Evolutionary conservation across 2,113 vertebrate genomes (phyloP), one percentile per base, ranked within the genome.

Genomic region (Phrynocephalus versicolor): DNA sequence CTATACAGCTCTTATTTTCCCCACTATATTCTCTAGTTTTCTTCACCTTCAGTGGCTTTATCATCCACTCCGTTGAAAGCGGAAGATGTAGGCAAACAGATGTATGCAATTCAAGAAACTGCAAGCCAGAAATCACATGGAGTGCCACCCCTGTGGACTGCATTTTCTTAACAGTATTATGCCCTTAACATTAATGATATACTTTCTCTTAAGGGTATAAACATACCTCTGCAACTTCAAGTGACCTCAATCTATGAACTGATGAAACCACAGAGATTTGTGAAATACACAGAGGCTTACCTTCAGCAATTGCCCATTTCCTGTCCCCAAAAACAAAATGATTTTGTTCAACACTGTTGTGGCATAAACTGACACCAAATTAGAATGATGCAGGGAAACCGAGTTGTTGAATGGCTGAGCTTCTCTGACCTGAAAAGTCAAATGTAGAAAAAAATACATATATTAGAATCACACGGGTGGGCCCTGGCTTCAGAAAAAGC

Each of bases 291-390:
- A 33, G 81, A 45, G 3, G 85, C 97, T 91, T 90, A 99, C 98
- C 97, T 98, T 98, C 70, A 98, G 96, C 85, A 99, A 91, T 92
- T 98, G 97, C 81, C 98, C 98, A 71, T 97, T 93, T 89, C 91
- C 94, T 27, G 98, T 98, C 84, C 97, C 97, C 87, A 98, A 94
- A 93, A 98, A 98, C 73, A 98, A 92, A 91, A 98, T 95, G 35
- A 94, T 91, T 94, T 94, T 97, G 90, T 95, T 94, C 41, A 95
- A 90, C 64, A 97, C 94, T 88, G 94, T 95, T 33, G 96, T 96
- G 57, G 96, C 97, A 93, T 97, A 96, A 83, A 99, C 97, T 9
- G 97, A 97, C 35, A 94, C 96, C 94, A 99, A 95, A 92, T 94
- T 93, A 57, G 94, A 96, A 88, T 97, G 95, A 86, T 86, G 93